Conservation (phyloP, 2,888 invertebrate genomes). For the Cheilosia urbana region DNA sequence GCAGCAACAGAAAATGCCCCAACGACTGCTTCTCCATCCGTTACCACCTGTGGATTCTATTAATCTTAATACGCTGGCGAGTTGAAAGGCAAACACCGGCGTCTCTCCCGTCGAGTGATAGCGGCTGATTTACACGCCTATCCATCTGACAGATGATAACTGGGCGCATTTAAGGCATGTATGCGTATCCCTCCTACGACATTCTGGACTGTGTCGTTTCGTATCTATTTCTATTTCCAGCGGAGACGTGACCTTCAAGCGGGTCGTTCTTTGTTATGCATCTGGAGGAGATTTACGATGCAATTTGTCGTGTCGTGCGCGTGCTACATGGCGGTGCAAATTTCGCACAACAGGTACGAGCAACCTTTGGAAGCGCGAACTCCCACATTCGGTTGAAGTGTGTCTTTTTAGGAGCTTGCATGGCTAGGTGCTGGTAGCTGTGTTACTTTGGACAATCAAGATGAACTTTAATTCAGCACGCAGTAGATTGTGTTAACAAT, state of each 20-base stretch:
- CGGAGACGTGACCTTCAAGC: constrained; percentile 30
- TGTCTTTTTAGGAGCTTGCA: neutral
- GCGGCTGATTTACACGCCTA: constrained; percentile 52
- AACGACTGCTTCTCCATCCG: constrained; percentile 31
- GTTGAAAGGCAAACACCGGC: constrained; percentile 57
- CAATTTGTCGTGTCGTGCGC: neutral
- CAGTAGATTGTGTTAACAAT: neutral
- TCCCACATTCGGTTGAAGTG: neutral
- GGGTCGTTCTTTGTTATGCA: constrained; percentile 31
- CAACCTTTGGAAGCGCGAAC: neutral
- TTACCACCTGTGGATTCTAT: constrained; percentile 69
- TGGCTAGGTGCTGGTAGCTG: constrained; percentile 11
- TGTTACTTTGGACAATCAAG: constrained; percentile 30
- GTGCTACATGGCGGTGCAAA: neutral
- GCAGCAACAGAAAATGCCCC: constrained; percentile 19
- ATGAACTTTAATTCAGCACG: constrained; percentile 47
- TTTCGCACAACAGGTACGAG: neutral
- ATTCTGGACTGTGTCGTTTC: constrained; percentile 1
- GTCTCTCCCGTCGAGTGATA: constrained; percentile 42
- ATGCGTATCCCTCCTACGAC: constrained; percentile 6
- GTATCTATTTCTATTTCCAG: constrained; percentile 16
- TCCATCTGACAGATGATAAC: constrained; percentile 64
- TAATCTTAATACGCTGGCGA: constrained; percentile 63
- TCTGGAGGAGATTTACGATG: constrained; percentile 17
- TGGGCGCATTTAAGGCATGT: constrained; percentile 14